Evolutionary conservation across 2,113 vertebrate genomes (phyloP), one percentile per base, ranked within the genome.

Genomic region (Corythornis cristatus): DNA sequence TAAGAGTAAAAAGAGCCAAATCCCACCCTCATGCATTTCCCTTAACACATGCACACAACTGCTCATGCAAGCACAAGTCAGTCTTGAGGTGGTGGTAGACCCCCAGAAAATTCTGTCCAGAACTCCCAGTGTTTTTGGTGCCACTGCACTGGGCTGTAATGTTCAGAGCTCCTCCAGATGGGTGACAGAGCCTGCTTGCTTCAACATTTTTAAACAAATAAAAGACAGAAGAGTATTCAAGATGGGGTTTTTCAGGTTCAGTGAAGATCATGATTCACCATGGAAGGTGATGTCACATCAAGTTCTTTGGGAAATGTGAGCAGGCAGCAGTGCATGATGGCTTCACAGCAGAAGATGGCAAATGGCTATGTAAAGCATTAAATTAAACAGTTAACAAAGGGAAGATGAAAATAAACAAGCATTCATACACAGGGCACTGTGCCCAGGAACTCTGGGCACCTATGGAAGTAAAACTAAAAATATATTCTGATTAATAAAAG

Each of bases 401-500:
- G 56, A 93, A 89, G 89, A 94, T 89, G 93, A 96, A 96, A 96
- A 94, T 94, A 95, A 95, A 89, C 74, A 95, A 71, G 42, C 87
- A 79, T 94, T 96, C 87, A 93, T 83, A 58, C 23, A 5, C 2
- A 80, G 66, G 93, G 95, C 94, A 71, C 64, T n/a, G 29, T 76
- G 96, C 93, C 96, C 94, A 48, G 93, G 82, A 94, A 88, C 78
- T 94, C 89, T 92, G 93, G 95, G 91, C 91, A 96, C 91, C 91
- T 96, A 88, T 89, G 87, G 87, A 95, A 94, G 91, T 95, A 92
- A 87, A 96, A 89, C 89, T 94, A 94, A 96, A 94, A 96, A 94
- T 96, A 96, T 60, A 67, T 80, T 96, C 89, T 93, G 95, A 93
- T 94, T 96, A 96, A 96, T 93, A 87, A 93, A 96, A 95, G 80